Conservation (phyloP, 2,113 vertebrate species). For the Thymallus thymallus region DNA sequence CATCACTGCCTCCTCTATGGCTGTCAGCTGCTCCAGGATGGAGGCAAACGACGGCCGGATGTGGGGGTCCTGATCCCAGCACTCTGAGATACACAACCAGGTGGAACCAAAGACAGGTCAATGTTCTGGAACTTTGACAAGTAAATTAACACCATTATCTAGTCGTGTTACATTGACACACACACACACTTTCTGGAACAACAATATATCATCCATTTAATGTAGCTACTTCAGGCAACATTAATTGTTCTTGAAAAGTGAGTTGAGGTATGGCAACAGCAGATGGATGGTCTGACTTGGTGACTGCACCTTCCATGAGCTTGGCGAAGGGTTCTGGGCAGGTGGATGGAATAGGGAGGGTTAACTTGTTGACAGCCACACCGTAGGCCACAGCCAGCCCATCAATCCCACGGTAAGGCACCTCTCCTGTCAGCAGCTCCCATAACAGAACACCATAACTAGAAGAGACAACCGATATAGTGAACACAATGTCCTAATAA, state of each 20-base stretch:
- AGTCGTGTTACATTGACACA: no score
- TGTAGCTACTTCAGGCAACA: no score
- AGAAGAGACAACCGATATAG: constrained; percentile 42
- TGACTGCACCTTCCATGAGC: constrained; percentile 90
- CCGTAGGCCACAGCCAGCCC: constrained; percentile 94
- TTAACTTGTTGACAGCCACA: constrained; percentile 95
- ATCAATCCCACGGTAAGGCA: constrained; percentile 94
- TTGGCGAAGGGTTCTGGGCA: constrained; percentile 94
- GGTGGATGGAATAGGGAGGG: constrained; percentile 92
- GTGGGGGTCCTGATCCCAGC: constrained; percentile 96
- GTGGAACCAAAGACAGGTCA: no score
- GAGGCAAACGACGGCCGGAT: constrained; percentile 90
- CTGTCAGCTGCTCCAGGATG: constrained; percentile 92
- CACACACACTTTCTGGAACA: no score
- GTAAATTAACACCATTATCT: no score
- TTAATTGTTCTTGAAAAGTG: no score
- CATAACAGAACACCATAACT: constrained; percentile 96
- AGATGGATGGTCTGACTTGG: not conserved
- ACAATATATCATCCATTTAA: no score
- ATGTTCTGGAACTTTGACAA: no score
- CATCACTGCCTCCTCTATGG: constrained; percentile 88
- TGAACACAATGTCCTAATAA: not conserved
- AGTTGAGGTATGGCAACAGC: not conserved
- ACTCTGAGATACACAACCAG: constrained; percentile 72
- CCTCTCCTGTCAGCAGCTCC: constrained; percentile 95